Conservation (phyloP, 1,140 invertebrate genomes). For the Cotesia typhae region DNA sequence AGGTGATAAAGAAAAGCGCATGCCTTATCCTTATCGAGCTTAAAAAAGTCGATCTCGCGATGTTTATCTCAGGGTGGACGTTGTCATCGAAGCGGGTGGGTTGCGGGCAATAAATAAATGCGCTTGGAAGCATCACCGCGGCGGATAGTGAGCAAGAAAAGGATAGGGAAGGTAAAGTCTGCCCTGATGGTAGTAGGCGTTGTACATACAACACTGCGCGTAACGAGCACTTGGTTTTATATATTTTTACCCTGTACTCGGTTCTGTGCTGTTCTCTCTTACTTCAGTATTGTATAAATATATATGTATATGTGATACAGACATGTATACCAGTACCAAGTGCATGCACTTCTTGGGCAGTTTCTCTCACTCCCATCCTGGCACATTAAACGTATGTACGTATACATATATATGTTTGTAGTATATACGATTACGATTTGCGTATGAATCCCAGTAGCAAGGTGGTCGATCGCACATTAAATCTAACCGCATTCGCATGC, state of each 20-base stretch:
- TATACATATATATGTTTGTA: not conserved
- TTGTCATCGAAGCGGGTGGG: slow-evolving; percentile 24
- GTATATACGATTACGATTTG: slow-evolving; percentile 47
- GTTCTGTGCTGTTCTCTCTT: not conserved
- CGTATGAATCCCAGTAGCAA: slow-evolving; percentile 50
- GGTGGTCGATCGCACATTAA: slow-evolving; percentile 59
- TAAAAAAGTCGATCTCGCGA: slow-evolving; percentile 7
- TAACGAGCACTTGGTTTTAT: slow-evolving; percentile 8
- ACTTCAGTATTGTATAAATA: too few species aligned
- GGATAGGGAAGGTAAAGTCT: not conserved
- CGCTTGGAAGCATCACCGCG: slow-evolving; percentile 2
- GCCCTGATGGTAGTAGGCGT: slow-evolving; percentile 10
- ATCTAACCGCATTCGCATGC: slow-evolving; percentile 54
- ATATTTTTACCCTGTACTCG: not conserved
- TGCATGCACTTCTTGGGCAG: slow-evolving; percentile 5
- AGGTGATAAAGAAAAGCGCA: too few species aligned
- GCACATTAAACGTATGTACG: not conserved
- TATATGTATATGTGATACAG: too few species aligned
- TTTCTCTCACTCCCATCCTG: not conserved
- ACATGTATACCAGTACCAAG: not conserved
- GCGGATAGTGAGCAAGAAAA: not conserved
- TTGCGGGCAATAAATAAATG: slow-evolving; percentile 25
- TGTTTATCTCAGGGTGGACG: slow-evolving; percentile 19
- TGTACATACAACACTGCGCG: slow-evolving; percentile 16
- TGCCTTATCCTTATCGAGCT: not conserved